Evolutionary conservation across 2,888 invertebrate species (phyloP), one percentile per base, ranked within the genome.

Genomic region (Lithophane socia): DNA sequence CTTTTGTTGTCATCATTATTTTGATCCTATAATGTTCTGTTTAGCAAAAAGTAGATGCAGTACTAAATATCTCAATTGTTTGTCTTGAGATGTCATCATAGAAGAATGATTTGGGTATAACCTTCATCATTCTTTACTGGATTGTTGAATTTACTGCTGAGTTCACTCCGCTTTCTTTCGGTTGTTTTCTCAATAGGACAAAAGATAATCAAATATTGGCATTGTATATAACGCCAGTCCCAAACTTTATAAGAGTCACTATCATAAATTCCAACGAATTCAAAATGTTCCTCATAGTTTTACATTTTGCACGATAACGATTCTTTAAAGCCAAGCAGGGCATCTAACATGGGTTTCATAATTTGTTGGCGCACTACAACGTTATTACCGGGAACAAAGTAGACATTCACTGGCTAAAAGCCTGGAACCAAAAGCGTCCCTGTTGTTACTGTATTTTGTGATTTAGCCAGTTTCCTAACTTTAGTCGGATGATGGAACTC

Each of bases 311-410:
- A 49, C 49, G 44, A 71, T 56, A 82, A 87, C 60, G 67, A 78
- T 82, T 80, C 49, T 79, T 65, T 65, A 77, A 76, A 82, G 61
- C 4, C 58, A 72, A 77, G 69, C 68, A 67, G 56, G 69, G 69
- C 60, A 80, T 82, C 72, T 76, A 83, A 83, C 78, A 83, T 81
- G 66, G 78, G 71, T 73, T 83, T 76, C 81, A 83, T 83, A 79
- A 87, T 77, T 82, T 82, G 79, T 87, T 85, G 87, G 85, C 77
- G 75, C 77, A 74, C 82, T 77, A 80, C 84, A 81, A 82, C 73
- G 82, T 75, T 80, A 82, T 85, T 89, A 86, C 86, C 66, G 84
- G 47, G 70, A 67, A 85, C 89, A 86, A 88, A 87, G 78, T 86
- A 88, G 71, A 84, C 82, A 77, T 86, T 82, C 87, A 70, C 77